Percentiles rank a stretch among this genome's conserved stretches.
These are phyloP conservation scores for Sparidentex hasta DNA, from an alignment of 2,797 vertebrate species.

Conservation along the genomic window DNA sequence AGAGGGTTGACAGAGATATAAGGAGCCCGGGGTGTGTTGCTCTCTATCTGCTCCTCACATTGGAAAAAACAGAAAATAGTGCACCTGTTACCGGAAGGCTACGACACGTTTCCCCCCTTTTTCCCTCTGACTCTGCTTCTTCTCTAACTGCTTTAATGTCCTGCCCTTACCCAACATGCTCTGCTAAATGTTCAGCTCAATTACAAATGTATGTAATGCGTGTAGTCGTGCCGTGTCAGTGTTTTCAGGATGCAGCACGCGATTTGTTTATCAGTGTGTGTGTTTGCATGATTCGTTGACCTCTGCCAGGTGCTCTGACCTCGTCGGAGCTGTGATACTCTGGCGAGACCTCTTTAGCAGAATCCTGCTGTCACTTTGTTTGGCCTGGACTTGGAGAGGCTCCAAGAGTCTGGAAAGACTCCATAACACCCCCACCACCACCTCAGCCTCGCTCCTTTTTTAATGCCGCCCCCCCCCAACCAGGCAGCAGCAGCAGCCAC, in stretches of 20 bases:
- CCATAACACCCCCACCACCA: neutral
- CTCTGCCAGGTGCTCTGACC: slow-evolving; percentile 50
- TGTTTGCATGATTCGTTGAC: slow-evolving; percentile 39
- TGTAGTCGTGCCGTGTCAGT: too few species aligned
- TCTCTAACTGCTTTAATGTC: neutral
- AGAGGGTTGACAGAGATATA: slow-evolving; percentile 57
- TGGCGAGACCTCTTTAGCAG: slow-evolving; percentile 31
- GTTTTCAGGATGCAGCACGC: neutral
- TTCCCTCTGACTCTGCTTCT: neutral
- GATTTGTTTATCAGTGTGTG: neutral
- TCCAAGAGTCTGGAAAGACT: slow-evolving; percentile 70
- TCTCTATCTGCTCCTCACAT: slow-evolving; percentile 22
- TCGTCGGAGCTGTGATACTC: slow-evolving; percentile 18
- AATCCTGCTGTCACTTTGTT: slow-evolving; percentile 69
- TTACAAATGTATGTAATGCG: neutral
- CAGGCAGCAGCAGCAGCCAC: slow-evolving; percentile 66
- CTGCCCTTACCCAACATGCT: too few species aligned
- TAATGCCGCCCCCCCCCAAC: slow-evolving; percentile 31
- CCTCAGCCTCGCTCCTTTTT: slow-evolving; percentile 18
- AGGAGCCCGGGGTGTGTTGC: slow-evolving; percentile 43
- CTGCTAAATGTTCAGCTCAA: neutral
- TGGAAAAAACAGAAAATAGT: slow-evolving; percentile 16
- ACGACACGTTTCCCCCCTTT: neutral
- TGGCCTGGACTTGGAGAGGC: slow-evolving; percentile 67
- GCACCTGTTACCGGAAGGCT: slow-evolving; percentile 61